Base-by-base conservation (phyloP, 1,140 invertebrate species). In the Drosophila miranda region DNA sequence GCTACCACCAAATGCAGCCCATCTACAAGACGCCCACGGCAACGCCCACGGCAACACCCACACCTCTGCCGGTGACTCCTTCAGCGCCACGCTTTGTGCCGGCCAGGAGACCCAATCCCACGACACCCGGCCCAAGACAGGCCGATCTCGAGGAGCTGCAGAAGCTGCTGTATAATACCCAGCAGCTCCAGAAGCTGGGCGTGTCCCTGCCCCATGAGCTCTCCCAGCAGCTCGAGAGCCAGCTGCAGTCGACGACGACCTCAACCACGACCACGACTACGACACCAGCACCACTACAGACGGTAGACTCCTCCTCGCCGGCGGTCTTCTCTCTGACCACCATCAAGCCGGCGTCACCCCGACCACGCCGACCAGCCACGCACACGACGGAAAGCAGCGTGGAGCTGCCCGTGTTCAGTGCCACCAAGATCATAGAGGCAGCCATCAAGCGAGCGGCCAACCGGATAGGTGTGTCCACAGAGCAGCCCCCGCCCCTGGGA, bases 171-270 rank as follows among this genome's bases (percentile, higher is more conserved):
- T 90, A 89, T 60, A 90, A 90, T 49, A 89, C 89, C 13, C 82
- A 89, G n/a, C 74, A 89, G 63, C 44, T 90, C 45, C 91, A 92
- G 67, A 91, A 91, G 57, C 56, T 92, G 34, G 92, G 92, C 75
- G 89, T 91, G 16, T 91, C 90, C 0, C 58, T 91, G 45, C 91
- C 90, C 23, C 74, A 84, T 19, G 86, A 90, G 34, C 61, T 89
- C 1, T 88, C 86, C 0, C 62, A 79, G 34, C 86, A 89, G 56
- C 56, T 90, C 30, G 89, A 90, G 51, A 82, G 67, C 6, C 82
- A 88, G 43, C 59, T 90, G 14, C 59, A 86, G 53, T 50, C 50
- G 50, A 75, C 34, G 14, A 42, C 48, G 8, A 52, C 58, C 2
- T 61, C 54, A 3, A 43, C 14, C 0, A 60, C 11, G 3, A 46